A percentile compares a stretch with the other conserved stretches of the same genome.
These are phyloP conservation scores for Cynocephalus volans DNA, from an alignment of 2,113 vertebrate species.

Conservation along the genomic window DNA sequence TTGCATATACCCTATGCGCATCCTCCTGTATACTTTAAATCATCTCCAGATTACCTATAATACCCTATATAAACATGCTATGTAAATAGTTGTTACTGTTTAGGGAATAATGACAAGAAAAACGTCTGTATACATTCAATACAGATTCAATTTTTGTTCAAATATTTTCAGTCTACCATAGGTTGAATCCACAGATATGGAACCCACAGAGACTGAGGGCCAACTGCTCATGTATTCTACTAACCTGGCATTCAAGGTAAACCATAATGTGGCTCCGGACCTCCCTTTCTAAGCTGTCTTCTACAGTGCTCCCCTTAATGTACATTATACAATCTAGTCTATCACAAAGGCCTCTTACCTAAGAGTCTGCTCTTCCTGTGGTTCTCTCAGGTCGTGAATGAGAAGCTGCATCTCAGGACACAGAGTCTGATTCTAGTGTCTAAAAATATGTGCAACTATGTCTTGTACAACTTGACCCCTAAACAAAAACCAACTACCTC, in stretches of 20 bases:
- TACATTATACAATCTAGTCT: neutral
- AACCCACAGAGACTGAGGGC: no score
- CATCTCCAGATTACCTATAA: no score
- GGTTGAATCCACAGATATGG: no score
- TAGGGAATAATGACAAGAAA: no score
- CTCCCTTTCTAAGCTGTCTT: neutral
- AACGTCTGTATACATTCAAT: no score
- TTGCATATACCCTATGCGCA: no score
- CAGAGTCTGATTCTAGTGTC: neutral
- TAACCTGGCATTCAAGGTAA: neutral
- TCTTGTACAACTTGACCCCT: neutral
- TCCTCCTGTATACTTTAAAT: no score
- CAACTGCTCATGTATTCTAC: neutral
- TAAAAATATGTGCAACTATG: neutral
- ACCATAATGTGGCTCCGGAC: neutral
- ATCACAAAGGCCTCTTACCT: neutral
- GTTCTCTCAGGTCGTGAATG: neutral
- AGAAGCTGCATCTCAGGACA: neutral
- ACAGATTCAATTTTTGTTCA: no score
- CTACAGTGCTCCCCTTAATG: neutral
- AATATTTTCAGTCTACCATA: no score
- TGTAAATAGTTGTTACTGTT: no score
- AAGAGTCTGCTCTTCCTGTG: neutral
- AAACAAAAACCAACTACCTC: slow-evolving; percentile 5
- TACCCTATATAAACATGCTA: no score